Evolutionary conservation across 2,797 vertebrate genomes (phyloP), one percentile per base, ranked within the genome.

Genomic region (Prunella strophiata): DNA sequence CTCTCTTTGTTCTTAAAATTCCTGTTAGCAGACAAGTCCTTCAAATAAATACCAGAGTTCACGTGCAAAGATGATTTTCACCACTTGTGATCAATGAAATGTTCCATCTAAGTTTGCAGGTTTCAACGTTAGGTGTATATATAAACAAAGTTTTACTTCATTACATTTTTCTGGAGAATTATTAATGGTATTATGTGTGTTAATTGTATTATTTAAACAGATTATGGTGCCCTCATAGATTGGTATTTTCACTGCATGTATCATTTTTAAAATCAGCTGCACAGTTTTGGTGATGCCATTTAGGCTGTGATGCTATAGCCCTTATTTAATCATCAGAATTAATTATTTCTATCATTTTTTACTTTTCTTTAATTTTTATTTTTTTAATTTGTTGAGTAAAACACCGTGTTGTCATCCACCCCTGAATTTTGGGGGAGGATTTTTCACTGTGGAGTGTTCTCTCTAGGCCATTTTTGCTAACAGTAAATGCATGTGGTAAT

Each of bases 401-500:
- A 75, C 62, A 70, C 27, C 0, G 0, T 11, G 26, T 70, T 91
- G 51, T 59, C 66, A 62, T 42, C 40, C 50, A 81, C 7, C 43
- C 20, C 50, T 57, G 59, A 70, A 36, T 70, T 94, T 59, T 67
- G 12, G 59, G 48, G 21, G 29, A 79, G 48, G 23, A 23, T 76
- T 90, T 91, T 92, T 19, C 55, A 36, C 25, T 79, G 34, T 91
- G 59, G 15, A 86, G 45, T 87, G 79, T 40, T 85, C 79, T 91
- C 86, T 52, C 50, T 57, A 61, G 88, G 57, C 77, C 83, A 38
- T 43, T 92, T 91, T 73, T 94, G 40, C 88, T 54, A 91, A 73
- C 43, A 93, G 67, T 90, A 90, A 88, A 91, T 71, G 70, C 77
- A 62, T 82, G 66, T 82, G 83, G 85, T 96, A 94, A 90, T 94